These are phyloP conservation scores for Anoura caudifer DNA, from an alignment of 2,113 vertebrate species.

Conservation along the genomic window DNA sequence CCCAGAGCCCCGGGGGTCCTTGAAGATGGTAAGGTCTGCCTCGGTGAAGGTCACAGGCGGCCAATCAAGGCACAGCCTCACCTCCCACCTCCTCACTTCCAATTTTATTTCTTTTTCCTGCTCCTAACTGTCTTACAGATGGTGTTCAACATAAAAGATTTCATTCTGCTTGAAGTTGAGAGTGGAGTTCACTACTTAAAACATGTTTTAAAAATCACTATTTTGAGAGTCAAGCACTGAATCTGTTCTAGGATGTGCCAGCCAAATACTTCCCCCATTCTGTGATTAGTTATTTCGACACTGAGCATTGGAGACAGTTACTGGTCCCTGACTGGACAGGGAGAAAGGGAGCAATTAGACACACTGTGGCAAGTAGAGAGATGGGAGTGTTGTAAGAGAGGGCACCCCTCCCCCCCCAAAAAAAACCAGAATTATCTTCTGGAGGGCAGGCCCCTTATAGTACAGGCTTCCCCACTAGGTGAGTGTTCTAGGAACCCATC, in stretches of 20 bases:
- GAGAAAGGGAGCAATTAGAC: not conserved
- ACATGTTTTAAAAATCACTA: not conserved
- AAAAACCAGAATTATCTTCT: too few species aligned
- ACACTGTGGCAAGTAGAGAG: not conserved
- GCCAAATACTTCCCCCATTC: not conserved
- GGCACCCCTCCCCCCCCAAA: too few species aligned
- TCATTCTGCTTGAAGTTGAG: not conserved
- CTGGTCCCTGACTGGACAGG: not conserved
- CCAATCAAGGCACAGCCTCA: not conserved
- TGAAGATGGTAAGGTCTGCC: not conserved
- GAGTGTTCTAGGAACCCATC: too few species aligned
- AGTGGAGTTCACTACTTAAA: not conserved
- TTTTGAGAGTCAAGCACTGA: not conserved
- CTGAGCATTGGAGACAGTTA: not conserved
- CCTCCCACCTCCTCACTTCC: not conserved
- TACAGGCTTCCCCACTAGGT: too few species aligned
- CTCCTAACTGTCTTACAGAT: not conserved
- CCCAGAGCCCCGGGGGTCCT: not conserved
- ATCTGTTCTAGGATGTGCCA: not conserved
- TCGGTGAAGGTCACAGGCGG: not conserved
- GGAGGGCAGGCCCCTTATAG: too few species aligned
- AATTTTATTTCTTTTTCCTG: not conserved
- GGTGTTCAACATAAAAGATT: not conserved
- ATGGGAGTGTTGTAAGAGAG: not conserved
- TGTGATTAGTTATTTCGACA: not conserved